These are phyloP conservation scores for Pyrocephalus nanus DNA, from an alignment of 2,797 vertebrate genomes.

Conservation along the genomic window DNA sequence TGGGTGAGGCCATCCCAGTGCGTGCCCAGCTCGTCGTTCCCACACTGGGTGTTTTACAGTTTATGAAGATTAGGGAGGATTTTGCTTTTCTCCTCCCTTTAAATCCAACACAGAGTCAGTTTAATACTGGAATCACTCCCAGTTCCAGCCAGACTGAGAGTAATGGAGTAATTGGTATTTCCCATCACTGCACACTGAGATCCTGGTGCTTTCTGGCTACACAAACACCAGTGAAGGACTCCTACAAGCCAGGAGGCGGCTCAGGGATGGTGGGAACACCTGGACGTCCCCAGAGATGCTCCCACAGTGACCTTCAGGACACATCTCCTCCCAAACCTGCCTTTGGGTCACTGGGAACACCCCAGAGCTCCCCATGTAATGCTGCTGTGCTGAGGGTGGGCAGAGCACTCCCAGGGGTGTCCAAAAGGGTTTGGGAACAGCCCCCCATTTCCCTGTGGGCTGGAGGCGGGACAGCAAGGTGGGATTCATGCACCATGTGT, in stretches of 20 bases:
- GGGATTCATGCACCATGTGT: no score
- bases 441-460: background rate
- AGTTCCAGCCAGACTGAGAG: background rate
- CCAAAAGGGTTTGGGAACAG: background rate
- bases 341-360: background rate
- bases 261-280: accelerated
- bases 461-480: background rate
- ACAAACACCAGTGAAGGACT: accelerated
- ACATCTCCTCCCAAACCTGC: accelerated
- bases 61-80: background rate
- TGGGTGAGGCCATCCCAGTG: accelerated
- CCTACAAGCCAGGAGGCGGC: background rate
- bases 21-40: background rate
- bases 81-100: background rate
- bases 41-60: background rate
- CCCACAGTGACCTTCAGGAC: background rate
- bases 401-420: background rate
- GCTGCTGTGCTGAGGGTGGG: background rate
- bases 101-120: accelerated
- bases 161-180: background rate
- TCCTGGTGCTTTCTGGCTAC: accelerated
- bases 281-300: background rate
- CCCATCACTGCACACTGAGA: background rate
- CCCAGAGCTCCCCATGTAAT: accelerated
- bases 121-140: background rate